Evolutionary conservation across 2,888 invertebrate genomes (phyloP), one percentile per base, ranked within the genome.

Genomic region (Ophion ventricosus): DNA sequence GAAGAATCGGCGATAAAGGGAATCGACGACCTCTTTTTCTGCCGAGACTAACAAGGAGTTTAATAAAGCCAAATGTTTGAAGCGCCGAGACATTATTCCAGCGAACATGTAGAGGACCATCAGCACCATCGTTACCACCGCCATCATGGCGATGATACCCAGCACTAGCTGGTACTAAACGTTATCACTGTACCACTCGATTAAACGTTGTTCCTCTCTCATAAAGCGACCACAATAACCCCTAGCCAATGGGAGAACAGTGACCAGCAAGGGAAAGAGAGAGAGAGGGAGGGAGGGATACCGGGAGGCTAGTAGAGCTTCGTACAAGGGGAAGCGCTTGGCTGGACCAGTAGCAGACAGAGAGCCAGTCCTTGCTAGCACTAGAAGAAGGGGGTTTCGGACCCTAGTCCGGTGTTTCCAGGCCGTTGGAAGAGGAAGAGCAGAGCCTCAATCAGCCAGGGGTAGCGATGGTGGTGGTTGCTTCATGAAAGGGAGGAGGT

Each of bases 111-210:
- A 40, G 17, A 49, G 67, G 67, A 66, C 63, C 64, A 72, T 76
- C 75, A 57, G 40, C 64, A 59, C 26, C 64, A 76, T 49, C 72
- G 43, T 76, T 69, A 70, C 80, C 72, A 61, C 67, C 56, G 74
- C 63, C 69, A 74, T 83, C 73, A 72, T 66, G 64, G 40, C 75
- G 76, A 54, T 59, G n/a, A 64, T 70, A 83, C 69, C 84, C 56
- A 76, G 78, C 76, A 83, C 83, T 80, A 64, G 83, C 74, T 66
- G 79, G 80, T 82, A 83, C 76, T 87, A 87, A 89, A 88, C 83
- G 87, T 89, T 91, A 91, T 91, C 90, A 82, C 83, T 75, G 82
- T 85, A 84, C 85, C 89, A 86, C 87, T 88, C 87, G 90, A 90
- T 91, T 89, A 90, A 90, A 86, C 84, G 87, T 87, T 85, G 88